Base-by-base conservation (phyloP, 2,888 invertebrate species). In the Microplitis deprimator region DNA sequence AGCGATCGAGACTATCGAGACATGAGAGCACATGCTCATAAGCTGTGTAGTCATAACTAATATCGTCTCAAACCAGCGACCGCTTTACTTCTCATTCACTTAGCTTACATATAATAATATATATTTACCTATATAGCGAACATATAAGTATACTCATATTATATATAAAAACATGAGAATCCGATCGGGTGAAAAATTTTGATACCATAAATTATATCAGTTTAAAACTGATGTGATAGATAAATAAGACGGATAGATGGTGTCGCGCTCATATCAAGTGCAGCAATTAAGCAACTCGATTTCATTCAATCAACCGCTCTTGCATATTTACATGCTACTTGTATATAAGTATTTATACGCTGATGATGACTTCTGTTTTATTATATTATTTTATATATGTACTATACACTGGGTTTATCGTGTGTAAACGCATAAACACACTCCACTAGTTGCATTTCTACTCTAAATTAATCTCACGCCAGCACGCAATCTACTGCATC, bases 261-360 rank as follows among this genome's bases (percentile, higher is more conserved):
- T 62, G 62, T 62, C 62, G 62, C 20, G 20, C 17, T 16, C 38
- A 29, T 8, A n/a, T 29, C 50, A 67, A 67, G 38, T 67, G 67
- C 59, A 68, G n/a, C 20, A 61, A 60, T 74, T 60, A 60, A 60
- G 1, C 38, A 41, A 61, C 17, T 75, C 29, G 69, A 75, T 75
- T 69, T 75, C 40, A 69, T 64, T 75, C 20, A 75, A 75, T 75
- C 68, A 75, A 68, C 16, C 13, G 41, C 72, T 16, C 62, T 16
- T 17, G 39, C 41, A 50, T 50, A 50, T 50, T 50, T 50, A 10
- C 64, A 62, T 16, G 50, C 50, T 50, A 50, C 50, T 50, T 50
- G 13, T 50, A 50, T 50, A 50, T 13, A 50, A 50, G 50, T 50
- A 50, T 13, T 50, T 50, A 50, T 50, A 50, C 50, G 50, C 13